Evolutionary conservation across 2,888 invertebrate species (phyloP).

Genomic region (Cheilosia pagana): DNA sequence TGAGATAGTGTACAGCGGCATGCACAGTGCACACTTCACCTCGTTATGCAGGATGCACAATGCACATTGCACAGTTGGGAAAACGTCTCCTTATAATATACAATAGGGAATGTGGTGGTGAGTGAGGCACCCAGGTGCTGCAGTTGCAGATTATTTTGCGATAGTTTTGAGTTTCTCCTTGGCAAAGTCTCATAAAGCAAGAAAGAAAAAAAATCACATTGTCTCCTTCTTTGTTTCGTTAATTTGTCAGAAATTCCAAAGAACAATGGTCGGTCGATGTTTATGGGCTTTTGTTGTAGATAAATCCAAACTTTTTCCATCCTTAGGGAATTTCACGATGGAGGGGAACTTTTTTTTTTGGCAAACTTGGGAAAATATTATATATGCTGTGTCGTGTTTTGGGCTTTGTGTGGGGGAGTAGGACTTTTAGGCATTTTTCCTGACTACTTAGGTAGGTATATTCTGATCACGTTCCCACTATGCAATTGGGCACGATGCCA

Average conservation of each 20-base stretch:
- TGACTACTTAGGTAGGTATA: no score
- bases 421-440: no score
- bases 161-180: neutral
- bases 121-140: neutral
- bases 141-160: neutral
- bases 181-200: neutral
- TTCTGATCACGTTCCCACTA: no score
- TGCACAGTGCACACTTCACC: neutral
- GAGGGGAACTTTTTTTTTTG: neutral
- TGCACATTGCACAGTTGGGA: no score
- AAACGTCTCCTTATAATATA: constrained; percentile 1
- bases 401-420: no score
- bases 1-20: no score
- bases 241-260: constrained; percentile 12
- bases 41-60: neutral
- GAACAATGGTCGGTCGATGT: neutral
- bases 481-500: no score
- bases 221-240: constrained; percentile 1
- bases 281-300: neutral
- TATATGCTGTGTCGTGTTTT: no score
- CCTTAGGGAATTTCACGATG: neutral
- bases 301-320: neutral
- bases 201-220: neutral
- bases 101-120: neutral
- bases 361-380: neutral